Evolutionary conservation across 92 coral and sea anemone genomes (phyloP).

Genomic region (Epizoanthus stellaris): DNA sequence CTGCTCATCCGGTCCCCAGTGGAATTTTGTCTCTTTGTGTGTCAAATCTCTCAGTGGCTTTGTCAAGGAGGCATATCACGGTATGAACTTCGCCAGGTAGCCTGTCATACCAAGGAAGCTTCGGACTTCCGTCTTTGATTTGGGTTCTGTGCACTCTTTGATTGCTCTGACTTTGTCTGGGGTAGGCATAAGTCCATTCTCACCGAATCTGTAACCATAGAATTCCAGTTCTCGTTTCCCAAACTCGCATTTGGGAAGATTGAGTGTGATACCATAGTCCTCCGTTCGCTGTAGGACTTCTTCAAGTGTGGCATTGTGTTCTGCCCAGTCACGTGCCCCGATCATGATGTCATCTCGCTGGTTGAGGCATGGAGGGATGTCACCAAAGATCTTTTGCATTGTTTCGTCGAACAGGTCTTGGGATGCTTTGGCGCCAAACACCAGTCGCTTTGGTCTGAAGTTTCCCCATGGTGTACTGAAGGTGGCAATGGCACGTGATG

Average conservation of each 20-base stretch:
- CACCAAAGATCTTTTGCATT: no score
- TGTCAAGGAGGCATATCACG: slow-evolving; percentile 31
- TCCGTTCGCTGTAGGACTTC: slow-evolving; percentile 25
- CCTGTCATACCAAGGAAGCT: slow-evolving; percentile 20
- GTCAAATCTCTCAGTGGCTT: slow-evolving; percentile 47
- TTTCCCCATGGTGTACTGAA: no score
- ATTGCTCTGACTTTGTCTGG: slow-evolving; percentile 42
- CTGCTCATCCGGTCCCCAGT: slow-evolving; percentile 41
- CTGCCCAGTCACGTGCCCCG: slow-evolving; percentile 38
- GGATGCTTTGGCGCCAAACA: no score
- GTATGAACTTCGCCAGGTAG: slow-evolving; percentile 51
- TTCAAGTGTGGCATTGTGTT: slow-evolving; percentile 44
- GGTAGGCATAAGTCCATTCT: slow-evolving; percentile 19
- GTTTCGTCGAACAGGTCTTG: no score
- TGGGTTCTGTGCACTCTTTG: slow-evolving; percentile 32
- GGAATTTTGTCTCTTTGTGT: slow-evolving; percentile 49
- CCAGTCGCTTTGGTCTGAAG: no score
- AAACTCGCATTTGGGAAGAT: slow-evolving; percentile 42
- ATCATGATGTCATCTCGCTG: slow-evolving; percentile 1
- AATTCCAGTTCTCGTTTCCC: slow-evolving; percentile 43
- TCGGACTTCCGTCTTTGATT: slow-evolving; percentile 48
- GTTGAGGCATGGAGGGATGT: no score
- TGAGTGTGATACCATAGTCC: slow-evolving; percentile 56
- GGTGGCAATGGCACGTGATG: no score
- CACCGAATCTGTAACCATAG: slow-evolving; percentile 47